phyloP scores from a whole-genome alignment of 2,113 vertebrate genomes.

The Eclectus roratus region DNA sequence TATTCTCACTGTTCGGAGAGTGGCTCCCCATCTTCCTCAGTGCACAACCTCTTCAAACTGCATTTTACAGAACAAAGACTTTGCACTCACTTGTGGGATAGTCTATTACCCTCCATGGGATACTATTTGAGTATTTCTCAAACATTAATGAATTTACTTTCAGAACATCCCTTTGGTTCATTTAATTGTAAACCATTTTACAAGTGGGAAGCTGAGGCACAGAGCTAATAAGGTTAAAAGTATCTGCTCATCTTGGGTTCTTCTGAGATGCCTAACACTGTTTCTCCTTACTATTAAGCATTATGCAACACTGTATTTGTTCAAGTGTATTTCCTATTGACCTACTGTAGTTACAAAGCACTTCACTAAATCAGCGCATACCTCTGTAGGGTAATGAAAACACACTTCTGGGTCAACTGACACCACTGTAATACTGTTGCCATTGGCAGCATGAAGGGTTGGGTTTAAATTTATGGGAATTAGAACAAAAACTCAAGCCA shows the following conservation, averaged over 20 bases:
- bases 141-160: slow-evolving; percentile 65
- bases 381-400: slow-evolving; percentile 43
- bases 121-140: slow-evolving; percentile 34
- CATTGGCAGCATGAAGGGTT: background rate
- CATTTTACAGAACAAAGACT: slow-evolving; percentile 4
- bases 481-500: slow-evolving; percentile 24
- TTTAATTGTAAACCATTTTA: slow-evolving; percentile 63
- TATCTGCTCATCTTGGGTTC: slow-evolving; percentile 17
- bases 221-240: slow-evolving; percentile 70
- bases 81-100: slow-evolving; percentile 18
- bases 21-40: background rate
- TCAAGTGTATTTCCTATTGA: slow-evolving; percentile 53
- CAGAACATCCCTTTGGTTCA: slow-evolving; percentile 44
- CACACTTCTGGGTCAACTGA: slow-evolving; percentile 30
- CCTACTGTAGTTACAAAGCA: slow-evolving; percentile 36
- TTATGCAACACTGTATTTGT: slow-evolving; percentile 23
- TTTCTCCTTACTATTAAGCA: slow-evolving; percentile 14
- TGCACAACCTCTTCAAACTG: background rate
- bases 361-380: slow-evolving; percentile 51
- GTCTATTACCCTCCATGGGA: slow-evolving; percentile 15
- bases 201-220: slow-evolving; percentile 59
- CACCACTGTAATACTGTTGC: slow-evolving; percentile 6
- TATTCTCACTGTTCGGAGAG: background rate
- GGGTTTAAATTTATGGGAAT: slow-evolving; percentile 29
- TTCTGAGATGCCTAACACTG: slow-evolving; percentile 28